Conservation (phyloP, 2,113 vertebrate species). For the Saguinus imperator region DNA sequence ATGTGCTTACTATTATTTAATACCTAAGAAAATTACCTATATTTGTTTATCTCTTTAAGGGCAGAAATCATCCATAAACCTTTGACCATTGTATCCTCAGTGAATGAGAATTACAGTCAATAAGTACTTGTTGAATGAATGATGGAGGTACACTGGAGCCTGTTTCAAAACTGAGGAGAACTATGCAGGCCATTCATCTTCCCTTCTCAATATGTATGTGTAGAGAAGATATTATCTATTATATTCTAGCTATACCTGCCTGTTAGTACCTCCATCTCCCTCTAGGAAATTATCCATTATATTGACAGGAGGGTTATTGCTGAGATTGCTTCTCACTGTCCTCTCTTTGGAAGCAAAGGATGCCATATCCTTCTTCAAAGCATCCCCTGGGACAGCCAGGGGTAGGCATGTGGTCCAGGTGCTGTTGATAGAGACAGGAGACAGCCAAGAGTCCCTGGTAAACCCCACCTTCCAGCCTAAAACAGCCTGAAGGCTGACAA, state of each 20-base stretch:
- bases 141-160: not conserved
- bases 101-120: not conserved
- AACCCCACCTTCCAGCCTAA: too few relatives aligned
- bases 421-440: too few relatives aligned
- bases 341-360: not conserved
- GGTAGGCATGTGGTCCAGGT: not conserved
- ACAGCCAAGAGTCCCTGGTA: too few relatives aligned
- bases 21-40: not conserved
- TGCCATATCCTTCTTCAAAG: not conserved
- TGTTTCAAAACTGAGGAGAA: not conserved
- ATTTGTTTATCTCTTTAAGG: conserved; percentile 19
- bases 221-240: not conserved
- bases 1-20: not conserved
- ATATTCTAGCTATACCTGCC: not conserved
- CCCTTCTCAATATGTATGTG: not conserved
- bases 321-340: not conserved
- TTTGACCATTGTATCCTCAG: not conserved
- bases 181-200: not conserved
- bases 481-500: too few relatives aligned
- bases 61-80: not conserved
- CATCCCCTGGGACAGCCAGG: not conserved
- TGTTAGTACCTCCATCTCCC: not conserved
- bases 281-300: not conserved
- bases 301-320: not conserved
- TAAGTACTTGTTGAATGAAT: not conserved